Evolutionary conservation across 2,888 invertebrate genomes (phyloP).

Genomic region (Conchocele bisecta): DNA sequence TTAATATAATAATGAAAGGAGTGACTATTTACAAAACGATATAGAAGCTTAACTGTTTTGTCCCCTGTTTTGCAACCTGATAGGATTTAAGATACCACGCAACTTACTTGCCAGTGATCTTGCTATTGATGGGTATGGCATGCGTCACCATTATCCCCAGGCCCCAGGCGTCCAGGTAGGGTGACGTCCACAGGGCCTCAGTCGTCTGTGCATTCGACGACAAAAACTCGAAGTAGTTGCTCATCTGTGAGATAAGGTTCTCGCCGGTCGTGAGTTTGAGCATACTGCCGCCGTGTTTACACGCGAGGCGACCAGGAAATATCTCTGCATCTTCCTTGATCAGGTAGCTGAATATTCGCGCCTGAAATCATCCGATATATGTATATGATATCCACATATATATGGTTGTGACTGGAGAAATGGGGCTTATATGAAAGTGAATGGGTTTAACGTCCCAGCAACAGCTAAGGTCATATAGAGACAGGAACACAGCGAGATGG

Average conservation of each 20-base stretch:
- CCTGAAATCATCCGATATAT: conserved; percentile 70
- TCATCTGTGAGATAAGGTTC: conserved; percentile 83
- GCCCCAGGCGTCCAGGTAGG: conserved; percentile 83
- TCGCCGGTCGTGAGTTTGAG: conserved; percentile 81
- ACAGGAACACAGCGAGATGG: no score
- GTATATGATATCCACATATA: no score
- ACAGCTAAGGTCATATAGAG: no score
- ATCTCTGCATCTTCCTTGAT: conserved; percentile 82
- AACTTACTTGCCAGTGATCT: conserved; percentile 76
- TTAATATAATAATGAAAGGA: background rate
- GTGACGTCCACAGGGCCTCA: conserved; percentile 82
- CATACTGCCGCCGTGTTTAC: conserved; percentile 80
- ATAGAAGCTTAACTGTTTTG: no score
- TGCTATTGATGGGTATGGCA: conserved; percentile 82
- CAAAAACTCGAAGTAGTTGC: conserved; percentile 83
- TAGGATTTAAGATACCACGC: no score
- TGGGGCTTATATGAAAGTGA: no score
- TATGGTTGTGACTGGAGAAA: no score
- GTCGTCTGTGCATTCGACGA: conserved; percentile 79
- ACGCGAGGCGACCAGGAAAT: conserved; percentile 82
- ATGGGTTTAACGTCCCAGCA: no score
- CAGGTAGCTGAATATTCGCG: conserved; percentile 82
- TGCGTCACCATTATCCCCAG: conserved; percentile 83
- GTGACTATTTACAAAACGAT: background rate
- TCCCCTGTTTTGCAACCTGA: no score